These are phyloP conservation scores for Hypercompe scribonia DNA, from an alignment of 2,888 invertebrate genomes.

Conservation along the genomic window DNA sequence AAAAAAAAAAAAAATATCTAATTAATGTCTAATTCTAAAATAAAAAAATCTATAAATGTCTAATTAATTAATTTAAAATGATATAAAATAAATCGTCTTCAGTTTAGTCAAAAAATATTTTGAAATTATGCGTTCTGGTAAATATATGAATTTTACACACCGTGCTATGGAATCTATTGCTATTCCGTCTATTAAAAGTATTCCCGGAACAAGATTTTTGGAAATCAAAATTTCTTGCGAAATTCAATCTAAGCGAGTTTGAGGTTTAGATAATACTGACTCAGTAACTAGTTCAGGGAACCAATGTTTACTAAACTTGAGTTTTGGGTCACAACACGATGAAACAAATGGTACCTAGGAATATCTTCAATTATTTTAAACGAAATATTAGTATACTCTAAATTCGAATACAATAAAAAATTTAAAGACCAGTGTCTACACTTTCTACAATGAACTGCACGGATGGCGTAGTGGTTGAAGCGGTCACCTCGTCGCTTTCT, in stretches of 20 bases:
- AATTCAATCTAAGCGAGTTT: not conserved
- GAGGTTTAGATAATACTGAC: not conserved
- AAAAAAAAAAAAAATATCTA: too few relatives aligned
- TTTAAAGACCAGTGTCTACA: not conserved
- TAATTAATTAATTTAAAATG: too few relatives aligned
- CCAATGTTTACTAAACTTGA: not conserved
- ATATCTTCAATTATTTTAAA: too few relatives aligned
- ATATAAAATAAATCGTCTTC: too few relatives aligned
- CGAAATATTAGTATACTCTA: too few relatives aligned
- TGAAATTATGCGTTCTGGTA: not conserved
- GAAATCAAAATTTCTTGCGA: slow-evolving; percentile 9
- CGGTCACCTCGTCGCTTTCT: too few relatives aligned
- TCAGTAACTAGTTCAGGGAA: not conserved
- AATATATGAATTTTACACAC: not conserved
- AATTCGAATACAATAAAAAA: too few relatives aligned
- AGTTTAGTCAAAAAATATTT: too few relatives aligned
- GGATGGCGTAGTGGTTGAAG: too few relatives aligned
- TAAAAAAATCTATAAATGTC: too few relatives aligned
- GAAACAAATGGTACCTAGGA: not conserved
- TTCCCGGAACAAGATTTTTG: not conserved
- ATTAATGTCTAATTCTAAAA: too few relatives aligned
- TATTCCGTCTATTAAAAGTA: not conserved
- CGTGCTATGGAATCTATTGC: not conserved
- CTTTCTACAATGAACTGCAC: too few relatives aligned
- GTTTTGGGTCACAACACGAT: not conserved